A percentile compares a stretch with the other conserved stretches of the same genome.
Evolutionary conservation across 2,113 vertebrate species (phyloP).

Genomic region (Alethe castanea): DNA sequence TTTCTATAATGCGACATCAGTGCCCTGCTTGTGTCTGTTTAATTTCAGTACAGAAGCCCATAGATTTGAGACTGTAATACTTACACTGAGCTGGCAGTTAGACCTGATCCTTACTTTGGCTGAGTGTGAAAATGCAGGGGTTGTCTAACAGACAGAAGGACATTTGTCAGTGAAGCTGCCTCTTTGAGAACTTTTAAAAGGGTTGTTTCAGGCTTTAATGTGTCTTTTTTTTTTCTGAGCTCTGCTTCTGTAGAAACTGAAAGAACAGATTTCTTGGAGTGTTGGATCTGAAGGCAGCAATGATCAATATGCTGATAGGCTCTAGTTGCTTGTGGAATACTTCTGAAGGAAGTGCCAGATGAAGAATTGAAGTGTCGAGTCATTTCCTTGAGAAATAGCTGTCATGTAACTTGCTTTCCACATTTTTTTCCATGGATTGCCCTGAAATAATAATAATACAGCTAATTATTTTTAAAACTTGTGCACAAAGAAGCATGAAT

Average conservation of each 20-base stretch:
- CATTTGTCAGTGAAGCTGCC: not conserved
- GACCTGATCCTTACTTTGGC: not conserved
- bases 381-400: not conserved
- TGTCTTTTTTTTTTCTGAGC: not conserved
- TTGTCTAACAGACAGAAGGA: not conserved
- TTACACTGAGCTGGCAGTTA: not conserved
- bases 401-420: not conserved
- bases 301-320: not conserved
- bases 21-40: not conserved
- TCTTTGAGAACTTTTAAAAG: not conserved
- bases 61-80: not conserved
- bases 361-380: not conserved
- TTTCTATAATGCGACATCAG: rapidly evolving
- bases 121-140: not conserved
- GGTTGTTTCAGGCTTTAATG: not conserved
- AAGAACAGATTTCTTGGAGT: not conserved
- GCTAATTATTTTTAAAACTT: not conserved
- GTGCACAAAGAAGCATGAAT: not conserved
- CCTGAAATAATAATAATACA: not conserved
- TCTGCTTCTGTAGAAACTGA: not conserved
- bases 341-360: not conserved
- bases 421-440: not conserved
- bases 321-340: not conserved
- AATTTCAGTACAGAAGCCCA: not conserved
- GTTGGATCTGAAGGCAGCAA: not conserved